Evolutionary conservation across 2,888 invertebrate species (phyloP), one percentile per base, ranked within the genome.

Genomic region (Anodontia alba): DNA sequence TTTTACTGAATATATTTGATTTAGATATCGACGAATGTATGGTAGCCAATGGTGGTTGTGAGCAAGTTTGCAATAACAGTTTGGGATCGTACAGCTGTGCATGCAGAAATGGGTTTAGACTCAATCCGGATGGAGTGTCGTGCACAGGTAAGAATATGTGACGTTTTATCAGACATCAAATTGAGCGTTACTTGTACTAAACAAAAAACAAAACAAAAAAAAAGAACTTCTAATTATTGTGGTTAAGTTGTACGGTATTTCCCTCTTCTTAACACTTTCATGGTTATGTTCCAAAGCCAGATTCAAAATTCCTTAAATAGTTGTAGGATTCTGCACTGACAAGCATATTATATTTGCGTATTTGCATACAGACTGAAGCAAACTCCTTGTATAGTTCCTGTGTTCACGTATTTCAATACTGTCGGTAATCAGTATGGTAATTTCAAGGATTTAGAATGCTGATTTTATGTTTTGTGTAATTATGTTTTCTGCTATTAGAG

Each of bases 91-190:
- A 67, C 68, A 31, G 42, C 0, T 78, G 77, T 36, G 38, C 36
- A 51, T 78, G 77, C 68, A 54, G 42, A 23, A 17, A 0, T 36
- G 80, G 80, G 0, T 80, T 68, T 43, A 1, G 36, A 31, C 26
- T 76, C 1, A 68, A 46, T 8, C 26, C 0, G 3, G 69, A 76
- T 42, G 46, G 54, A 2, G 23, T 38, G n/a, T 43, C 75, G 1
- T 81, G 81, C 49, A 49, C 20, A 43, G 78, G 81, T 81, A 42
- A 12, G 70, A n/a, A n/a, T n/a, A n/a, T n/a, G n/a, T n/a, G n/a
- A n/a, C n/a, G n/a, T n/a, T n/a, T n/a, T n/a, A n/a, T n/a, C n/a
- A n/a, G n/a, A n/a, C n/a, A n/a, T n/a, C n/a, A n/a, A n/a, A n/a
- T n/a, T n/a, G n/a, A n/a, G n/a, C n/a, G n/a, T n/a, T n/a, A n/a